Base-by-base conservation (phyloP, 2,113 vertebrate genomes). In the Heterocephalus glaber region DNA sequence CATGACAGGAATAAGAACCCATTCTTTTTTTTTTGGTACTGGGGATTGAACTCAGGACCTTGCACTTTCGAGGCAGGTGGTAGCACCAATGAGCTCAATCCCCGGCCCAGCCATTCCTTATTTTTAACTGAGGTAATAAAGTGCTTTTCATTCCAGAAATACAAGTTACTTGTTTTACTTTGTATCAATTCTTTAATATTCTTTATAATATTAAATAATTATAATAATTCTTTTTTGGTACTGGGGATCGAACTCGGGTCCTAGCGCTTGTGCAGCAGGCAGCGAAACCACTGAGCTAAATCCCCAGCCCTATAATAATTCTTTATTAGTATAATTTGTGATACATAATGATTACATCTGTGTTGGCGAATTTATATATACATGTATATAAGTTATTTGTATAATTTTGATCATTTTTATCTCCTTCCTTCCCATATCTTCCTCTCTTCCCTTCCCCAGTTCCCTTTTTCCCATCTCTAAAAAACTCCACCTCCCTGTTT, bases 101-200 rank as follows among this genome's bases (percentile, higher is more conserved):
- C 52, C 52, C 52, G 52, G 12, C 52, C 52, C 52, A 52, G n/a
- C 52, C 52, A 52, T 52, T 52, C 52, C 52, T 52, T 52, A n/a
- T n/a, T 93, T 74, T 54, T 26, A 41, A 76, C 74, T 54, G 8
- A 86, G 81, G 38, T 63, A 72, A 77, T 63, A 52, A 41, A 87
- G 54, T 49, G 3, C 14, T 80, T 90, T 94, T 90, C 52, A 83
- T 58, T 77, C 28, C 19, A 44, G 68, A 93, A 92, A 93, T 84
- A 65, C 26, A 82, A 49, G 60, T 35, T 52, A 24, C 33, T 65
- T 86, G 19, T 70, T 85, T 88, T 92, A 77, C 56, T 88, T 86
- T 77, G 22, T 66, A 38, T 5, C 49, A 3, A 65, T 88, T 83
- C 16, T 77, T 74, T 44, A 38, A 41, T 74, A 44, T 13, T 74